Evolutionary conservation across 2,888 invertebrate genomes (phyloP).

Genomic region (Acholoe squamosa): DNA sequence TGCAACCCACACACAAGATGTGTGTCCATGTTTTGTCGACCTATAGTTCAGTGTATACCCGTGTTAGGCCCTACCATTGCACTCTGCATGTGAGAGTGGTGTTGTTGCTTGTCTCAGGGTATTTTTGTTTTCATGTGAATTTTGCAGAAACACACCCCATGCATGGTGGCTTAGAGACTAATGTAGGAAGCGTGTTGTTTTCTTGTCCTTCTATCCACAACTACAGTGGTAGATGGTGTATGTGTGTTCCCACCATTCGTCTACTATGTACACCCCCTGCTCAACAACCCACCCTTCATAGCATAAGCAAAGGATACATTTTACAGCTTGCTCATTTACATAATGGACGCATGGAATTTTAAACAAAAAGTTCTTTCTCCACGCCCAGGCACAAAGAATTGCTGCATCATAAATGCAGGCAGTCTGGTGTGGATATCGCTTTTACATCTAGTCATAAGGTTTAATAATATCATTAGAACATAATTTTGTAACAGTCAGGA

Average conservation of each 20-base stretch:
- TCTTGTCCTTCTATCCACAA: slow-evolving; percentile 29
- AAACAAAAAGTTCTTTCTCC: not conserved
- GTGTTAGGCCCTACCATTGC: not conserved
- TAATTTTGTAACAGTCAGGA: too few species aligned
- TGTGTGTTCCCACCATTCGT: slow-evolving; percentile 30
- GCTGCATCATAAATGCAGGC: too few species aligned
- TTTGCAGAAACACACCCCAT: slow-evolving; percentile 38
- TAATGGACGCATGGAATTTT: slow-evolving; percentile 22
- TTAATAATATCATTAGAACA: too few species aligned
- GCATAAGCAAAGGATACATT: slow-evolving; percentile 17
- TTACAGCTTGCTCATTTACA: slow-evolving; percentile 33
- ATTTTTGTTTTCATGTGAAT: slow-evolving; percentile 45
- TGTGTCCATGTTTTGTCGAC: not conserved
- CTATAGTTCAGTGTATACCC: not conserved
- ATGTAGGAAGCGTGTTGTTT: slow-evolving; percentile 39
- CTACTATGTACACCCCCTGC: not conserved
- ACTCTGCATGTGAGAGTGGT: slow-evolving; percentile 12
- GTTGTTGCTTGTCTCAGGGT: not conserved
- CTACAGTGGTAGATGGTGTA: slow-evolving; percentile 38
- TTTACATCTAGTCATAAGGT: too few species aligned
- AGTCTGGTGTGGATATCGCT: too few species aligned
- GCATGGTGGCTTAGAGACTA: not conserved
- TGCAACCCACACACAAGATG: not conserved
- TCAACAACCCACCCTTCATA: not conserved
- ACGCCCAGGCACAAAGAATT: too few species aligned